Conservation (phyloP, 2,113 vertebrate species). For the Labeo catla region DNA sequence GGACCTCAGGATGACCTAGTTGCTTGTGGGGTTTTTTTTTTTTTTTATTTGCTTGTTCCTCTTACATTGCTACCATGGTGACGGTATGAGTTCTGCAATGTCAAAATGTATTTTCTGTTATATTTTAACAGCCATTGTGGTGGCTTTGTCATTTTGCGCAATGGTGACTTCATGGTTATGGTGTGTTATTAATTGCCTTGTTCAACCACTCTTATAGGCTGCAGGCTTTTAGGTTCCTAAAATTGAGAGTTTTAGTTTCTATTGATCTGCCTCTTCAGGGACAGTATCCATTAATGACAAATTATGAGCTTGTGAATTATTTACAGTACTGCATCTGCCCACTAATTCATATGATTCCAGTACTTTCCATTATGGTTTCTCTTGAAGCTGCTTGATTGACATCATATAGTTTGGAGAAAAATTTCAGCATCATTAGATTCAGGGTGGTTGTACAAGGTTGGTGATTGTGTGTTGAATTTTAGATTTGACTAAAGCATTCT, state of each 20-base stretch:
- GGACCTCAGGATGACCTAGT: background rate
- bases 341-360: background rate
- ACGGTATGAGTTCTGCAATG: background rate
- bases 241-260: no score
- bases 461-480: background rate
- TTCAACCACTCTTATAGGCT: conserved; percentile 20
- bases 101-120: background rate
- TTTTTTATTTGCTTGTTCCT: conserved; percentile 14
- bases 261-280: background rate
- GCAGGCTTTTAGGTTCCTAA: background rate
- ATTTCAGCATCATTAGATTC: background rate
- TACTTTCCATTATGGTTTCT: background rate
- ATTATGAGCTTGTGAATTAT: background rate
- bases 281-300: background rate
- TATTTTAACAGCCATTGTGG: conserved; percentile 1
- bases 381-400: background rate
- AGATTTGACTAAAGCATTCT: background rate
- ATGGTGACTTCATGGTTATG: background rate
- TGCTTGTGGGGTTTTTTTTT: conserved; percentile 47
- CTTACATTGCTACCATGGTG: conserved; percentile 17
- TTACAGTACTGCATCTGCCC: background rate
- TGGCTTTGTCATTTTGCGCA: background rate
- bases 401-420: background rate
- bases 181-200: background rate
- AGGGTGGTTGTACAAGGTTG: conserved; percentile 20